These are phyloP conservation scores for Lipophrys pholis DNA, from an alignment of 2,113 vertebrate species.

Conservation along the genomic window DNA sequence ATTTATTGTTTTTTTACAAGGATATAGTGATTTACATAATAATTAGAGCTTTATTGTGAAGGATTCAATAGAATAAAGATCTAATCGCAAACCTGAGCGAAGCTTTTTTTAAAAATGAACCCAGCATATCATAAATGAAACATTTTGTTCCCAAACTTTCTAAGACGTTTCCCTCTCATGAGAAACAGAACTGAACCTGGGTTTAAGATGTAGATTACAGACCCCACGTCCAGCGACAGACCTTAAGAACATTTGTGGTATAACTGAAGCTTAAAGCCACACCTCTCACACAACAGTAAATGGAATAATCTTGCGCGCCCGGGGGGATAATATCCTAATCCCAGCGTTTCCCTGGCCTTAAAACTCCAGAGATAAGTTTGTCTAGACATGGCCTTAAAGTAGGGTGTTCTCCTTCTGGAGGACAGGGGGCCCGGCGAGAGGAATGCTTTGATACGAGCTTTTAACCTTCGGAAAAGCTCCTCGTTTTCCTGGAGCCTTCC, in stretches of 20 bases:
- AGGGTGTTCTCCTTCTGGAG: constrained; percentile 32
- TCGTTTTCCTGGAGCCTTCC: too few relatives aligned
- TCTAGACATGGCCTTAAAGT: constrained; percentile 72
- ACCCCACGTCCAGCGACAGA: neutral
- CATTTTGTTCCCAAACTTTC: too few relatives aligned
- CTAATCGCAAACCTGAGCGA: too few relatives aligned
- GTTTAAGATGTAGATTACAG: neutral
- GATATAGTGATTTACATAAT: too few relatives aligned
- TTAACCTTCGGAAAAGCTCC: constrained; percentile 7
- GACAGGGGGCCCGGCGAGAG: constrained; percentile 6
- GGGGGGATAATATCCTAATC: constrained; percentile 74
- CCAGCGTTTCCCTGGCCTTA: constrained; percentile 52
- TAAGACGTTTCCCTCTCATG: too few relatives aligned
- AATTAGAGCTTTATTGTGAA: too few relatives aligned
- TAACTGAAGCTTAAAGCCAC: constrained; percentile 26
- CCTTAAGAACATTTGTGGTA: constrained; percentile 13
- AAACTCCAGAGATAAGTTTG: constrained; percentile 69
- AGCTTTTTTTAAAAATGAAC: too few relatives aligned
- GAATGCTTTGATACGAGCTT: neutral
- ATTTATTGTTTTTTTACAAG: too few relatives aligned
- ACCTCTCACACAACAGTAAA: constrained; percentile 48
- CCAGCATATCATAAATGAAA: too few relatives aligned
- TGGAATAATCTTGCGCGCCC: constrained; percentile 51
- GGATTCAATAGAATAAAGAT: too few relatives aligned
- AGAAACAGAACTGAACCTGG: neutral